These are phyloP conservation scores for Amphiprion ocellaris DNA, from an alignment of 2,113 vertebrate species.

Conservation along the genomic window DNA sequence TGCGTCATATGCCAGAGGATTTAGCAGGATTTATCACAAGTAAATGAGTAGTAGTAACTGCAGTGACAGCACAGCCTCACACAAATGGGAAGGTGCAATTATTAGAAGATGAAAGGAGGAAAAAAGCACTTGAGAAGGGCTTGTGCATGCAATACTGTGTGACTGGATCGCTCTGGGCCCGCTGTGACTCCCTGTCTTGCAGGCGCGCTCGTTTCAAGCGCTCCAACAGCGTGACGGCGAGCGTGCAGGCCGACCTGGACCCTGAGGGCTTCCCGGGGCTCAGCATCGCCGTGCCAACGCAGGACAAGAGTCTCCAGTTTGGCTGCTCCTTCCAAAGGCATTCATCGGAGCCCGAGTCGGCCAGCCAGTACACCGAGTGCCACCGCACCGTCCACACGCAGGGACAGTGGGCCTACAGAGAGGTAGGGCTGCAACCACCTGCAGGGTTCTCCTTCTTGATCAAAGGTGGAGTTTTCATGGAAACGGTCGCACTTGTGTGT, in stretches of 20 bases:
- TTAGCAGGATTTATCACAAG: constrained; percentile 45
- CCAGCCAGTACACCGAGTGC: constrained; percentile 93
- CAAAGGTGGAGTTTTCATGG: too few relatives aligned
- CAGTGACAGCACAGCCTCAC: constrained; percentile 12
- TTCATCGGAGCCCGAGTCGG: constrained; percentile 93
- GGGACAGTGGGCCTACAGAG: constrained; percentile 97
- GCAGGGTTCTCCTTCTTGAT: neutral
- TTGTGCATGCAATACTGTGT: constrained; percentile 35
- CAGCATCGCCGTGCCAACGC: constrained; percentile 88
- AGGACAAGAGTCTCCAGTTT: constrained; percentile 97
- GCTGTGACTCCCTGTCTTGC: constrained; percentile 50
- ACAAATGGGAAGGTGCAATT: constrained; percentile 11
- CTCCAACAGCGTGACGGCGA: constrained; percentile 98
- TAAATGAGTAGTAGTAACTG: constrained; percentile 22
- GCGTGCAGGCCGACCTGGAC: constrained; percentile 97
- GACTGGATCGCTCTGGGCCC: constrained; percentile 34
- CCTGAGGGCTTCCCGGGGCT: constrained; percentile 92
- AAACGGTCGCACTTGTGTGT: too few relatives aligned
- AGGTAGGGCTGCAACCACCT: constrained; percentile 72
- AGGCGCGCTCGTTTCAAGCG: constrained; percentile 97
- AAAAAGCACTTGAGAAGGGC: neutral
- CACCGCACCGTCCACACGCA: constrained; percentile 98
- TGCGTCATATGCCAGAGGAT: constrained; percentile 73
- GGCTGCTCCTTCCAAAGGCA: constrained; percentile 97
- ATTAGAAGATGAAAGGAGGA: neutral